These are phyloP conservation scores for Spilosoma lubricipeda DNA, from an alignment of 2,888 invertebrate genomes.

Conservation along the genomic window DNA sequence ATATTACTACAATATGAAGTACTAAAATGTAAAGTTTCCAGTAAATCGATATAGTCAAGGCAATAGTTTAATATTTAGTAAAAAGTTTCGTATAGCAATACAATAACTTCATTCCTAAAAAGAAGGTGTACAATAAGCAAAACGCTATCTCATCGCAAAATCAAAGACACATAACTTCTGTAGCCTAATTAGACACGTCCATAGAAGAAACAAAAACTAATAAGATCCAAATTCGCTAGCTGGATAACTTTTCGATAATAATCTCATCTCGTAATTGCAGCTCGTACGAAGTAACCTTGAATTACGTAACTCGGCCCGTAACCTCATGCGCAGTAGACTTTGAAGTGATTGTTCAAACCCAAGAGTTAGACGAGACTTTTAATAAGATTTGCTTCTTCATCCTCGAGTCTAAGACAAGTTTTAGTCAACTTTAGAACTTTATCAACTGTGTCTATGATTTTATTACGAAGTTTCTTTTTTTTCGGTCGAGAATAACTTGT, in stretches of 20 bases:
- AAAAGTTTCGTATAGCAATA: too few relatives aligned
- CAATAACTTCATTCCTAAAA: too few relatives aligned
- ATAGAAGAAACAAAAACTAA: neutral
- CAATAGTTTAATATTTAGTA: too few relatives aligned
- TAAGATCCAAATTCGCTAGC: slow-evolving; percentile 1
- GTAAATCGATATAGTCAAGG: too few relatives aligned
- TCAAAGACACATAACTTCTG: neutral
- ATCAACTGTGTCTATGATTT: slow-evolving; percentile 39
- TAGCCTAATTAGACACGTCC: neutral
- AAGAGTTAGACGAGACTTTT: slow-evolving; percentile 35
- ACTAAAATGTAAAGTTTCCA: too few relatives aligned
- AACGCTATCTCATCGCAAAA: neutral
- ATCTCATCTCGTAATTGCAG: neutral
- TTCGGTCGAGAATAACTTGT: slow-evolving; percentile 8
- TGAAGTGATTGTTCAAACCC: slow-evolving; percentile 16
- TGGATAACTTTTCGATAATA: slow-evolving; percentile 4
- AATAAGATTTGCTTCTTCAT: slow-evolving; percentile 48
- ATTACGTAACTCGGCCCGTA: slow-evolving; percentile 10
- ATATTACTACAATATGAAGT: too few relatives aligned
- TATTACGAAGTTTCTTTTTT: slow-evolving; percentile 35
- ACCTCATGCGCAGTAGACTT: slow-evolving; percentile 15
- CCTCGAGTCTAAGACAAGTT: slow-evolving; percentile 20
- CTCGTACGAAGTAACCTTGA: slow-evolving; percentile 9
- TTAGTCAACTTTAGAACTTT: slow-evolving; percentile 38
- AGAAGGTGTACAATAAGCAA: too few relatives aligned